Conservation (phyloP, 2,888 invertebrate species). For the Flabesymbios commensalis region DNA sequence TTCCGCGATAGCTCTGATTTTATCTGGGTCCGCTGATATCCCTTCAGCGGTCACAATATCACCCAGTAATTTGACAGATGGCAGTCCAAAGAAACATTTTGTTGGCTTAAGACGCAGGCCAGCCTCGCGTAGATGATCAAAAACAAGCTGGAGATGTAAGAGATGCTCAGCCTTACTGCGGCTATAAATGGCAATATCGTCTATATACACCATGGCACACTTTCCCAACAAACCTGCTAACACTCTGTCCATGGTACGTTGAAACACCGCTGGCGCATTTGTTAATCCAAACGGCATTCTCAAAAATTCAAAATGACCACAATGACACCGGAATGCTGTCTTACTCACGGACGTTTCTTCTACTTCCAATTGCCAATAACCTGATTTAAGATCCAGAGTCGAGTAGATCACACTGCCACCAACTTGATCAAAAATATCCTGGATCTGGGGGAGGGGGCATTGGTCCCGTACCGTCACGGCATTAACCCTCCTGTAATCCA, state of each 20-base stretch:
- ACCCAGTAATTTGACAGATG: conserved; percentile 5
- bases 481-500: conserved; percentile 16
- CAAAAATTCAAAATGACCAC: conserved; percentile 12
- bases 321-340: conserved; percentile 17
- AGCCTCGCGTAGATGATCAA: neutral
- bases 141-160: neutral
- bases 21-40: conserved; percentile 12
- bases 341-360: conserved; percentile 1
- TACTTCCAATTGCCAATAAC: conserved; percentile 11
- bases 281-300: conserved; percentile 12
- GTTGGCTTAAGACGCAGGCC: neutral
- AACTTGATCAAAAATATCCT: conserved; percentile 14
- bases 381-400: conserved; percentile 10
- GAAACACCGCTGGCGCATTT: conserved; percentile 13
- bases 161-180: neutral
- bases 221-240: neutral
- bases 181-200: neutral
- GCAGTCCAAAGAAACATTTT: neutral
- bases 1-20: conserved; percentile 5
- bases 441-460: conserved; percentile 10
- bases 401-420: neutral
- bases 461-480: conserved; percentile 5
- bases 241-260: conserved; percentile 8
- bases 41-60: neutral
- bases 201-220: neutral